Percentiles rank a stretch among this genome's conserved stretches.
Conservation (phyloP, 1,140 invertebrate species). For the Carposina sasakii region DNA sequence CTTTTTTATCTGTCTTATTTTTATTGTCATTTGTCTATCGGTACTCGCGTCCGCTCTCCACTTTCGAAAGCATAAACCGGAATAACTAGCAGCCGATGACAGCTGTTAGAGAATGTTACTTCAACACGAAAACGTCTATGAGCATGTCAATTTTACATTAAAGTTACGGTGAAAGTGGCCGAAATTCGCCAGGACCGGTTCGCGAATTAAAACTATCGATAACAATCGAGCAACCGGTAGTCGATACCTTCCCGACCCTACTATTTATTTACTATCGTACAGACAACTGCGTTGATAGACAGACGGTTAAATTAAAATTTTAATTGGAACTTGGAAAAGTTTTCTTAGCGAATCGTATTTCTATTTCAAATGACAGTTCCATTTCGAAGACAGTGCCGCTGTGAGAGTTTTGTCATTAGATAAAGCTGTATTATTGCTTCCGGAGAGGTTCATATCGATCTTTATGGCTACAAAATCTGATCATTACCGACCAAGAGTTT, state of each 20-base stretch:
- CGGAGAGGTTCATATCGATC: slow-evolving; percentile 7
- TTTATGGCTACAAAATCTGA: slow-evolving; percentile 13
- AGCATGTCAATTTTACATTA: too few species aligned
- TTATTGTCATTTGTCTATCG: too few species aligned
- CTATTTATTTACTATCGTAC: too few species aligned
- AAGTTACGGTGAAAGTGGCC: slow-evolving; percentile 37
- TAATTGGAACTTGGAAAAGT: too few species aligned
- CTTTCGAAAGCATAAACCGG: slow-evolving; percentile 53
- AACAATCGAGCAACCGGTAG: too few species aligned
- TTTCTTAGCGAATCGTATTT: too few species aligned
- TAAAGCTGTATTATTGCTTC: slow-evolving; percentile 25
- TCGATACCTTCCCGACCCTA: too few species aligned
- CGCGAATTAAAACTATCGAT: slow-evolving; percentile 18
- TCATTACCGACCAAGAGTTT: slow-evolving; percentile 17
- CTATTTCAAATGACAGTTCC: slow-evolving; percentile 15
- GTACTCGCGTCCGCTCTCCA: too few species aligned
- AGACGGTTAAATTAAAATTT: too few species aligned
- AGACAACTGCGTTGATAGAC: too few species aligned
- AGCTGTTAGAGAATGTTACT: slow-evolving; percentile 28
- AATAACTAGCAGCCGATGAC: slow-evolving; percentile 31
- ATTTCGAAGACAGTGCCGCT: slow-evolving; percentile 12
- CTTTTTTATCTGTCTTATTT: too few species aligned
- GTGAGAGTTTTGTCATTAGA: slow-evolving; percentile 13
- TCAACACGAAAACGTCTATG: slow-evolving; percentile 18
- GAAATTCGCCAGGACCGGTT: slow-evolving; percentile 28